These are phyloP conservation scores for Drosophila atroscutellata DNA, from an alignment of 2,888 invertebrate species.

Conservation along the genomic window DNA sequence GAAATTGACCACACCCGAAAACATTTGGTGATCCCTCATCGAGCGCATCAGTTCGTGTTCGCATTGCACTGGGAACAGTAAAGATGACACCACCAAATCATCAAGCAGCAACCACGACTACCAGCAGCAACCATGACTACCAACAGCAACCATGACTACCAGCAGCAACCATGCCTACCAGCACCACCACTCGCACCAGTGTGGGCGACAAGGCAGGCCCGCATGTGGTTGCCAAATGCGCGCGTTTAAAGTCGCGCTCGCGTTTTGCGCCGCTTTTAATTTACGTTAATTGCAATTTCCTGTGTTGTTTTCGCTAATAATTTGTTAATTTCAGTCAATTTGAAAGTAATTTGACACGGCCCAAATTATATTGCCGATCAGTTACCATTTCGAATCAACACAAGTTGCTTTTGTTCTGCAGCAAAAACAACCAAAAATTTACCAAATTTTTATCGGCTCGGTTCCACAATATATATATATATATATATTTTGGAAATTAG, in stretches of 20 bases:
- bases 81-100: slow-evolving; percentile 27
- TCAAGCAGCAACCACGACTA: not conserved
- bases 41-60: slow-evolving; percentile 7
- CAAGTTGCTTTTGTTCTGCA: not conserved
- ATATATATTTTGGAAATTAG: slow-evolving; percentile 55
- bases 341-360: slow-evolving; percentile 74
- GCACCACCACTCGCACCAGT: slow-evolving; percentile 16
- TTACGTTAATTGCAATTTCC: slow-evolving; percentile 67
- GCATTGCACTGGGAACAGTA: slow-evolving; percentile 32
- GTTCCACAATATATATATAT: not conserved
- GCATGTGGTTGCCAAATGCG: slow-evolving; percentile 12
- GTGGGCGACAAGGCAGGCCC: slow-evolving; percentile 29
- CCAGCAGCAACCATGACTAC: slow-evolving; percentile 6
- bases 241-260: slow-evolving; percentile 33
- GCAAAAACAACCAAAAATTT: not conserved
- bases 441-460: slow-evolving; percentile 19
- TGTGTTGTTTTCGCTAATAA: slow-evolving; percentile 48
- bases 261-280: slow-evolving; percentile 44
- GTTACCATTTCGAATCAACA: slow-evolving; percentile 50
- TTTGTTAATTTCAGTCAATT: slow-evolving; percentile 63
- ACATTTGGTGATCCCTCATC: slow-evolving; percentile 26
- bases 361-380: slow-evolving; percentile 54
- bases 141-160: not conserved
- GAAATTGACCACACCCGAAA: slow-evolving; percentile 33
- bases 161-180: not conserved